Evolutionary conservation across 2,888 invertebrate species (phyloP).

Genomic region (Hanleya hanleyi): DNA sequence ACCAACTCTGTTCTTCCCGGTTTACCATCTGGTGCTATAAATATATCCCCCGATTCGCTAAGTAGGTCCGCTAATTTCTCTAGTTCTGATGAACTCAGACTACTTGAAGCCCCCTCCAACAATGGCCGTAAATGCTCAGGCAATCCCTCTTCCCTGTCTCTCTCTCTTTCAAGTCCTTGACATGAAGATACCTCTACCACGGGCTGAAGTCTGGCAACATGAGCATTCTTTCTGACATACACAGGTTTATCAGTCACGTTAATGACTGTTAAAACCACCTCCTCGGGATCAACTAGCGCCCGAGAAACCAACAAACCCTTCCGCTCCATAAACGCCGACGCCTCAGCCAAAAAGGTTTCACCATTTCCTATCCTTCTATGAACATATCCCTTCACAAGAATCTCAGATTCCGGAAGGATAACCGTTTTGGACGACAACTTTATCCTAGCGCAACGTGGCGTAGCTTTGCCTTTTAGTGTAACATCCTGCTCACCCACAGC

Average conservation of each 20-base stretch:
- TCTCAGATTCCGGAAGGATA: conserved; percentile 17
- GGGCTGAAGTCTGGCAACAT: conserved; percentile 8
- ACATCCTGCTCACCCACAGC: conserved; percentile 17
- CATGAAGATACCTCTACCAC: not conserved
- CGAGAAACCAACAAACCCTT: conserved; percentile 18
- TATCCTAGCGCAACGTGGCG: conserved; percentile 16
- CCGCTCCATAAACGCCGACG: not conserved
- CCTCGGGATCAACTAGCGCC: not conserved
- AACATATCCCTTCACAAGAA: conserved; percentile 8
- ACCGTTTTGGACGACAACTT: not conserved
- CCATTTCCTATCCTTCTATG: not conserved
- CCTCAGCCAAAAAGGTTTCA: conserved; percentile 6
- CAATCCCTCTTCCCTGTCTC: not conserved
- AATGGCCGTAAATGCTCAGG: not conserved
- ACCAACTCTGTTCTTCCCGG: not conserved
- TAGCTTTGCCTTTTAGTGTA: conserved; percentile 13
- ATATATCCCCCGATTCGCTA: not conserved
- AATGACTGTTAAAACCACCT: conserved; percentile 13
- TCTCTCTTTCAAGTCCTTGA: not conserved
- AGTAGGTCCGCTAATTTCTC: not conserved
- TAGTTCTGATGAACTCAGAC: not conserved
- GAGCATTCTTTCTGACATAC: conserved; percentile 12
- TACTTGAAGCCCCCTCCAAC: not conserved
- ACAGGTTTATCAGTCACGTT: conserved; percentile 20
- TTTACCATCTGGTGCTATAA: not conserved